Evolutionary conservation across 2,888 invertebrate species (phyloP).

Genomic region (Willowsia nigromaculata): DNA sequence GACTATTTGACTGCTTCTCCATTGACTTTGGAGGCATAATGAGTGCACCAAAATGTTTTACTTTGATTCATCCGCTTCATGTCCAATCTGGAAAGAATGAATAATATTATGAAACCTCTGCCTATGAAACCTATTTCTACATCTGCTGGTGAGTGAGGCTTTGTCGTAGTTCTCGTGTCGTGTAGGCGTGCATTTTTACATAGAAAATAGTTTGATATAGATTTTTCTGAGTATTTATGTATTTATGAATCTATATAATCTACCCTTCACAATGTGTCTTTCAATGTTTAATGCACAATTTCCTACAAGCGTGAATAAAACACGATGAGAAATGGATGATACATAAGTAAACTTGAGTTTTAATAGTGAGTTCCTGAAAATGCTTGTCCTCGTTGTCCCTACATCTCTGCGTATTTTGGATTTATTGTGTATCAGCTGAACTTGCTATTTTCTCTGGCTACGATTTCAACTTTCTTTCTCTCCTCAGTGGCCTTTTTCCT

Average conservation of each 20-base stretch:
- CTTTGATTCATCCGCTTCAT: neutral
- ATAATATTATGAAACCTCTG: neutral
- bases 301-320: neutral
- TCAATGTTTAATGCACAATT: neutral
- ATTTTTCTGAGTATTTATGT: neutral
- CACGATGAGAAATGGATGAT: neutral
- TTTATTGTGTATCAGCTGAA: constrained; percentile 19
- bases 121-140: neutral
- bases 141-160: neutral
- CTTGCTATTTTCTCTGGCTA: neutral
- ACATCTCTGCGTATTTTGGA: neutral
- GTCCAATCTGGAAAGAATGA: neutral
- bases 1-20: neutral
- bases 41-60: constrained; percentile 2
- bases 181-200: neutral
- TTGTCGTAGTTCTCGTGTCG: too few species aligned
- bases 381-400: neutral
- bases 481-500: neutral
- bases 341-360: neutral
- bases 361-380: neutral
- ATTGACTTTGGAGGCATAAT: neutral
- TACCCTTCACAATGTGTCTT: neutral
- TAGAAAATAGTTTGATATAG: neutral
- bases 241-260: neutral
- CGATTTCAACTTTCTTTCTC: neutral